Percentiles rank a stretch among this genome's conserved stretches.
These are phyloP conservation scores for Oostethus manadensis DNA, from an alignment of 2,113 vertebrate genomes.

Conservation along the genomic window DNA sequence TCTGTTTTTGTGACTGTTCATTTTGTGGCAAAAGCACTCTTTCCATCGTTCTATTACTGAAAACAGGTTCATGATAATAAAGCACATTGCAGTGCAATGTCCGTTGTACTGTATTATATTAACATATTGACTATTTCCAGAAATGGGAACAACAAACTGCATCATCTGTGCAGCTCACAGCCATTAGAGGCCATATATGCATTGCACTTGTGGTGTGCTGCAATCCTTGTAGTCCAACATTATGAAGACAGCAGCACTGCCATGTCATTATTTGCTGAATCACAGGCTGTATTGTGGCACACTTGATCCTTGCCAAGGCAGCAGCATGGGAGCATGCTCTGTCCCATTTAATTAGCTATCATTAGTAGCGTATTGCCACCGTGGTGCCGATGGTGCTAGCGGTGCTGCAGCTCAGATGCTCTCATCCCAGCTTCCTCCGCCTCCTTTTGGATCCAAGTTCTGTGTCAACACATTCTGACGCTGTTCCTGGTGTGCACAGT, in stretches of 20 bases:
- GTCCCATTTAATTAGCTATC: conserved; percentile 55
- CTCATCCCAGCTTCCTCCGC: conserved; percentile 14
- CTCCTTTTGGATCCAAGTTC: conserved; percentile 24
- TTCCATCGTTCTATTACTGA: no score
- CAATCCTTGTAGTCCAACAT: not conserved
- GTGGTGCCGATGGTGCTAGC: not conserved
- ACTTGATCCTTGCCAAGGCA: conserved; percentile 13
- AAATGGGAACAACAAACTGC: no score
- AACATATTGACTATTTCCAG: no score
- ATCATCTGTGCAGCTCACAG: no score
- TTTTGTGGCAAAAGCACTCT: no score
- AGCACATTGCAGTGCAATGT: no score
- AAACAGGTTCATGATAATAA: no score
- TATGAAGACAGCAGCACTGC: conserved; percentile 1
- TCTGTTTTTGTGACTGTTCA: no score
- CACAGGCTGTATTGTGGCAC: conserved; percentile 17
- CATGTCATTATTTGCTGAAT: conserved; percentile 31
- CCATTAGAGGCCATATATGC: no score
- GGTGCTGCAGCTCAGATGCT: conserved; percentile 23
- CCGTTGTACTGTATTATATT: no score
- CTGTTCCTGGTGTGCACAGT: conserved; percentile 10
- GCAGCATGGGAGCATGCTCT: conserved; percentile 26
- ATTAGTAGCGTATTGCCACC: conserved; percentile 40
- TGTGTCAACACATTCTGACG: conserved; percentile 27
- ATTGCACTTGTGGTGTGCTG: no score